A percentile compares a stretch with the other conserved stretches of the same genome.
phyloP scores from a whole-genome alignment of 2,113 vertebrate genomes.

The Cricetomys ansorgei region DNA sequence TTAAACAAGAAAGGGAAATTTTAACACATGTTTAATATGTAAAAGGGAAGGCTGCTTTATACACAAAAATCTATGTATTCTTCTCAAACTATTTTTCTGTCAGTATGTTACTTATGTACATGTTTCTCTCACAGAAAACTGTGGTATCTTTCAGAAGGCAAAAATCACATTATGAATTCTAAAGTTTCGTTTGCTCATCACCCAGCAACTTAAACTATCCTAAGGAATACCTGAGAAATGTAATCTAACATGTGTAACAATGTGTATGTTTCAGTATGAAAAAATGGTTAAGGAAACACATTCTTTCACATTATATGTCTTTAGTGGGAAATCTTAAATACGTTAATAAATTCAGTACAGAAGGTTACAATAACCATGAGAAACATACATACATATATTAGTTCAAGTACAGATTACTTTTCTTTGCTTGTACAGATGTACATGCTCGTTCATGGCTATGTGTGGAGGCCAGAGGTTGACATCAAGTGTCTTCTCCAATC shows the following conservation, averaged over 20 bases:
- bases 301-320: not conserved
- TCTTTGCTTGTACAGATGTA: not conserved
- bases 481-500: no score
- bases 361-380: not conserved
- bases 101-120: not conserved
- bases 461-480: no score
- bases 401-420: not conserved
- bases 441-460: no score
- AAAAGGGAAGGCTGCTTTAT: not conserved
- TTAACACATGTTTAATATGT: constrained; percentile 21
- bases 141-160: not conserved
- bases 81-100: not conserved
- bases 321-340: not conserved
- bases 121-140: not conserved
- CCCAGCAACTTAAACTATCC: constrained; percentile 17
- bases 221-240: constrained; percentile 15
- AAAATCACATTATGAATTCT: constrained; percentile 28
- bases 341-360: not conserved
- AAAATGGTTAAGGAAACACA: constrained; percentile 13
- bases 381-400: not conserved
- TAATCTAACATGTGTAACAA: not conserved
- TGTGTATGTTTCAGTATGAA: not conserved
- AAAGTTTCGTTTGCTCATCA: not conserved
- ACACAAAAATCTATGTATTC: not conserved
- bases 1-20: constrained; percentile 69